These are phyloP conservation scores for Diarsia mendica DNA, from an alignment of 2,888 invertebrate genomes.

Conservation along the genomic window DNA sequence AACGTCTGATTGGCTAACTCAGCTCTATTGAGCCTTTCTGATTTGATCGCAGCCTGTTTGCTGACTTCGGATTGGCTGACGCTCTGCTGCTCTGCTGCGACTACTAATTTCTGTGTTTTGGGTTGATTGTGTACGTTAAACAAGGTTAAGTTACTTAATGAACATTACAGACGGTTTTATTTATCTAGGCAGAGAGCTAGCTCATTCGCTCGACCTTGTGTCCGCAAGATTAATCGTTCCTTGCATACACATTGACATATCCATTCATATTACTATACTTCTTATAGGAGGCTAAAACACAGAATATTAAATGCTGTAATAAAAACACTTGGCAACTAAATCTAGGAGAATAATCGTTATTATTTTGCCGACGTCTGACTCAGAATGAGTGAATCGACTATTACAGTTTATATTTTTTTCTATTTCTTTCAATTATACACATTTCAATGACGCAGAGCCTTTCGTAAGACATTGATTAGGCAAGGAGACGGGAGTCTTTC, in stretches of 20 bases:
- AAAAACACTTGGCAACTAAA: constrained; percentile 55
- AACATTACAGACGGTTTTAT: constrained; percentile 12
- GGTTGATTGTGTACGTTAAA: constrained; percentile 26
- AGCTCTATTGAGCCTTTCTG: constrained; percentile 16
- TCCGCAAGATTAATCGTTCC: constrained; percentile 24
- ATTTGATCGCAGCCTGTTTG: constrained; percentile 16
- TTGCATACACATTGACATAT: constrained; percentile 2
- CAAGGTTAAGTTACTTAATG: background rate
- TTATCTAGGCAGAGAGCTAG: constrained; percentile 4
- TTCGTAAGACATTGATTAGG: constrained; percentile 47
- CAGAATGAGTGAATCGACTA: constrained; percentile 43
- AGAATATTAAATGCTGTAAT: constrained; percentile 32
- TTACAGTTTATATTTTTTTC: constrained; percentile 40
- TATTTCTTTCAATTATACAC: constrained; percentile 33
- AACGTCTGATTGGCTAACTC: constrained; percentile 29
- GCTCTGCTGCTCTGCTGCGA: constrained; percentile 24
- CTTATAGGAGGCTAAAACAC: constrained; percentile 6
- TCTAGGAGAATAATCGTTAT: constrained; percentile 44
- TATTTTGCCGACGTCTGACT: constrained; percentile 50
- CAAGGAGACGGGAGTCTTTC: constrained; percentile 20
- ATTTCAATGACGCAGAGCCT: constrained; percentile 43
- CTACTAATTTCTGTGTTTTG: constrained; percentile 28
- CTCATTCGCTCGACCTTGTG: constrained; percentile 26
- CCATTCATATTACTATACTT: constrained; percentile 23
- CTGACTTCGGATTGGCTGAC: constrained; percentile 29